Evolutionary conservation across 2,797 vertebrate species (phyloP).

Genomic region (Lepilemur ruficaudatus): DNA sequence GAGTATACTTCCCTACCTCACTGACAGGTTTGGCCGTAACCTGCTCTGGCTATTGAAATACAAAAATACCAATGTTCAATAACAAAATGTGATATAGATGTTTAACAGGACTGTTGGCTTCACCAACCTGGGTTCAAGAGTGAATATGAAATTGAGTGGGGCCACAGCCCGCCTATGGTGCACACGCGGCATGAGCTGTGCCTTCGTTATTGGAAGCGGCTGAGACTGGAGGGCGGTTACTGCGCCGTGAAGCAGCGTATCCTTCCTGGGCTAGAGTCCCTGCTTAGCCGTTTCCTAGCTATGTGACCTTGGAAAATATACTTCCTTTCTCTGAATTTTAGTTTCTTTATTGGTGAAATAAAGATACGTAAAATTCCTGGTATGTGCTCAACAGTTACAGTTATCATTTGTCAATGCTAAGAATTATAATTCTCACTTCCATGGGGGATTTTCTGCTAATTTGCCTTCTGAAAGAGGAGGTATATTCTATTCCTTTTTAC

Average conservation of each 20-base stretch:
- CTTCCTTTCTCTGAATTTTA: background rate
- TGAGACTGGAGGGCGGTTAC: background rate
- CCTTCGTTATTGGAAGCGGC: background rate
- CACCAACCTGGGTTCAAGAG: background rate
- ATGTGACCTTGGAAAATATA: background rate
- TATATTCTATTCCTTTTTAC: background rate
- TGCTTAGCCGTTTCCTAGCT: background rate
- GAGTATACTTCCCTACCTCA: background rate
- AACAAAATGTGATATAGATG: background rate
- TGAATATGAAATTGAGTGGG: background rate
- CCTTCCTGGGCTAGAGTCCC: background rate
- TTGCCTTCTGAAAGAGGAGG: background rate
- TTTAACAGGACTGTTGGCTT: background rate
- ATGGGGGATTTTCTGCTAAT: background rate
- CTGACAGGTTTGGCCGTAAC: background rate
- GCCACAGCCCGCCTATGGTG: background rate
- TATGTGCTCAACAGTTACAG: background rate
- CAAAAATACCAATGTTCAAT: background rate
- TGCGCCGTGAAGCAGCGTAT: background rate
- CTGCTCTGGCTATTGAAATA: background rate
- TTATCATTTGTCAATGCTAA: background rate
- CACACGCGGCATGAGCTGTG: fast-evolving
- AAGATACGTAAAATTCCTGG: background rate
- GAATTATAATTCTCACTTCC: background rate
- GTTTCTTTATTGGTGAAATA: background rate